Base-by-base conservation (phyloP, 2,888 invertebrate genomes). In the Galerucella calmariensis region DNA sequence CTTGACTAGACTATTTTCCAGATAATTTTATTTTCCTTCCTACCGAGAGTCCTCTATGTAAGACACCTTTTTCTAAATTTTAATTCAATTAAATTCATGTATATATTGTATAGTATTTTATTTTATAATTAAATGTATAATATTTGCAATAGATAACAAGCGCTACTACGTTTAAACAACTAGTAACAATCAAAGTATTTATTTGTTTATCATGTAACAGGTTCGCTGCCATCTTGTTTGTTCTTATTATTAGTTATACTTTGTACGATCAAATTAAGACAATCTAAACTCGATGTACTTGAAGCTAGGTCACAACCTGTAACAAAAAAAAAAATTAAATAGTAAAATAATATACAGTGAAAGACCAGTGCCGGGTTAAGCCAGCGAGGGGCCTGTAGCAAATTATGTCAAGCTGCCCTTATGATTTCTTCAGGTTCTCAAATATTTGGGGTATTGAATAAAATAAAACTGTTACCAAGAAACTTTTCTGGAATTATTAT, bases 231-330 rank as follows among this genome's bases (percentile, higher is more conserved):
- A 67, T 81, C 82, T 53, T 77, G 71, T 73, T 83, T 84, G 48
- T 73, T 75, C 76, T 85, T 85, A 74, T 85, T 85, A 74, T 84
- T 85, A 53, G 89, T 90, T 77, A 93, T 92, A 85, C 92, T 92
- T 86, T 93, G 92, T 41, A 93, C 93, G 79, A 93, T 93, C 72
- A 93, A 88, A 81, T 92, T 93, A 35, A 93, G 88, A 80, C 93
- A 92, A 85, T 93, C 93, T 77, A 93, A 86, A 81, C 93, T 93
- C 24, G 90, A 90, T 9, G 81, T 78, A 73, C 88, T 89, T 75
- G 88, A 87, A n/a, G 87, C 84, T 16, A 86, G 72, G 74, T 87
- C 87, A 75, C 86, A 89, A 82, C 88, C 90, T 90, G 85, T 9
- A 86, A 86, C 73, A n/a, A 77, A 79, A 79, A 80, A 80, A 75